These are phyloP conservation scores for Ophonus ardosiacus DNA, from an alignment of 2,888 invertebrate species.

Conservation along the genomic window DNA sequence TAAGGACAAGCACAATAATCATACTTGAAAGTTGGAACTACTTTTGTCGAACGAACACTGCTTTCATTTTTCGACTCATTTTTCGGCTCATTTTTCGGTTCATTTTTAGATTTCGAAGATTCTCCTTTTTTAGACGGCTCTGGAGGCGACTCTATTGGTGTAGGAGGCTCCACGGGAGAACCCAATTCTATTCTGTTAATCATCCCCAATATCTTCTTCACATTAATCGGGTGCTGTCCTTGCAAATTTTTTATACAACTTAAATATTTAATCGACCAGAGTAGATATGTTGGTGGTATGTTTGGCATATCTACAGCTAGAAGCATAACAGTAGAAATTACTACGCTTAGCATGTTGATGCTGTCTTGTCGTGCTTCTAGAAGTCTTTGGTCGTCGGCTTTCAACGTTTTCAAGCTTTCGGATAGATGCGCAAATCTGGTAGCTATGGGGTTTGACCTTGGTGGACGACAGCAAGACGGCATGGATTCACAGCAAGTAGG, in stretches of 20 bases:
- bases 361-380: conserved; percentile 48
- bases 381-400: background rate
- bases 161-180: background rate
- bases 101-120: no score
- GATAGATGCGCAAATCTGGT: background rate
- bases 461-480: background rate
- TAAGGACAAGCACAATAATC: no score
- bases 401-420: background rate
- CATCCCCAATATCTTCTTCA: conserved; percentile 66
- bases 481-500: background rate
- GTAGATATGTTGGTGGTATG: conserved; percentile 66
- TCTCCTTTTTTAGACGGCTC: no score
- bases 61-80: no score
- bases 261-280: conserved; percentile 67
- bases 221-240: conserved; percentile 67
- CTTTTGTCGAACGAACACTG: no score
- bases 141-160: background rate
- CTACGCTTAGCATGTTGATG: conserved; percentile 67
- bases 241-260: conserved; percentile 67
- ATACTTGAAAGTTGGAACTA: no score
- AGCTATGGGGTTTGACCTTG: background rate
- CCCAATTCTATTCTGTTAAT: background rate
- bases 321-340: conserved; percentile 68
- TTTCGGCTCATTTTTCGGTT: no score
- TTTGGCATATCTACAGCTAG: conserved; percentile 66